Base-by-base conservation (phyloP, 2,113 vertebrate genomes). In the Semnornis frantzii region DNA sequence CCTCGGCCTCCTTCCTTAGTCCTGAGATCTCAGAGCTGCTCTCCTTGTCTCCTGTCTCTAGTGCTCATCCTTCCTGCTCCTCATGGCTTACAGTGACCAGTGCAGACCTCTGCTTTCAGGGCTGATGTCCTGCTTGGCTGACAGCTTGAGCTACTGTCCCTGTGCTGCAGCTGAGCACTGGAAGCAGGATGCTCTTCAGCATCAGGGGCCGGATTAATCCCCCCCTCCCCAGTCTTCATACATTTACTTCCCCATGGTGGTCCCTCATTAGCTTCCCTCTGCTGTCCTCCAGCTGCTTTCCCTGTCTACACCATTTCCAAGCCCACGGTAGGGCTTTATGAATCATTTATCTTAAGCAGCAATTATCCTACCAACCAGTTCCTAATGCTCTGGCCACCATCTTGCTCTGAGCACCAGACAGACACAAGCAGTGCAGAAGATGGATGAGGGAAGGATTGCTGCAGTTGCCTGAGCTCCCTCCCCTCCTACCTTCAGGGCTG, bases 271-370 rank as follows among this genome's bases (percentile, higher is more conserved):
- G 48, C 82, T 90, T 74, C 94, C 76, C 55, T 52, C 90, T 85
- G 89, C 82, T 94, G 74, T 91, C 82, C 82, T 94, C 93, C 94
- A 93, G 82, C 90, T 95, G 90, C 92, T 95, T 74, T 77, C 82
- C 82, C 64, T 87, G 64, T 82, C 95, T 76, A 65, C 57, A 59
- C 75, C 79, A 23, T 77, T 82, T 83, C 68, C 62, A 80, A 52
- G 85, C 12, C 57, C 23, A 1, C 25, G n/a, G 60, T 34, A 46
- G 85, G 82, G 94, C 90, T 93, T 95, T 33, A 94, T 94, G 85
- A 96, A 96, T 96, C 92, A 96, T 96, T 95, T 96, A 94, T 96
- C 90, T 81, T 83, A 64, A 85, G 94, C 80, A 90, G 93, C 90
- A 95, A 93, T 91, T 94, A 90, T 48, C 63, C 65, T 68, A 33